Conservation (phyloP, 2,797 vertebrate genomes). For the Oryzias sinensis region DNA sequence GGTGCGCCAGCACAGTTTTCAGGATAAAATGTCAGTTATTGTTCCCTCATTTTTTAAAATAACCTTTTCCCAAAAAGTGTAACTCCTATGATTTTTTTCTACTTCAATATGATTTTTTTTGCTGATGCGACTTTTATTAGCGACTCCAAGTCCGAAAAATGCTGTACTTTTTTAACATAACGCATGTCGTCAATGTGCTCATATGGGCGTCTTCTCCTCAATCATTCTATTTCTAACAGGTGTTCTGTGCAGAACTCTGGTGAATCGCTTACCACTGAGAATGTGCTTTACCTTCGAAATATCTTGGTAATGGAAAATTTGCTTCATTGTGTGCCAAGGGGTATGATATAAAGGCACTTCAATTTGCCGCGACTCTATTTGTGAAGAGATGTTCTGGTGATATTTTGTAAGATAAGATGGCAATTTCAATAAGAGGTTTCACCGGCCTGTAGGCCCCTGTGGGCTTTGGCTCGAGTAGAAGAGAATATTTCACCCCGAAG, state of each 20-base stretch:
- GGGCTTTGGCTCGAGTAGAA: conserved; percentile 61
- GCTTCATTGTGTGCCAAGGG: conserved; percentile 50
- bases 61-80: too few species aligned
- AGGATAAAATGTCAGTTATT: too few species aligned
- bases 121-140: too few species aligned
- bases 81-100: too few species aligned
- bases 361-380: conserved; percentile 72
- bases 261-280: conserved; percentile 38
- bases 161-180: too few species aligned
- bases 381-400: conserved; percentile 64
- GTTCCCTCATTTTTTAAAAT: too few species aligned
- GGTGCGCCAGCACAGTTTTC: too few species aligned
- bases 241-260: conserved; percentile 36
- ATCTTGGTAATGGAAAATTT: conserved; percentile 65
- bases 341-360: conserved; percentile 56
- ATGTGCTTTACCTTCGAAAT: conserved; percentile 62
- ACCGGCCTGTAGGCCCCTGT: conserved; percentile 53
- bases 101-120: too few species aligned
- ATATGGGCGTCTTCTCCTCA: conserved; percentile 1
- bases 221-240: conserved; percentile 40
- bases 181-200: not conserved
- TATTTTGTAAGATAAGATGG: conserved; percentile 73
- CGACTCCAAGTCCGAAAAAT: too few species aligned
- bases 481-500: conserved; percentile 68
- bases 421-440: conserved; percentile 76